phyloP scores from a whole-genome alignment of 2,888 invertebrate species.

The Chrysotoxum bicinctum region DNA sequence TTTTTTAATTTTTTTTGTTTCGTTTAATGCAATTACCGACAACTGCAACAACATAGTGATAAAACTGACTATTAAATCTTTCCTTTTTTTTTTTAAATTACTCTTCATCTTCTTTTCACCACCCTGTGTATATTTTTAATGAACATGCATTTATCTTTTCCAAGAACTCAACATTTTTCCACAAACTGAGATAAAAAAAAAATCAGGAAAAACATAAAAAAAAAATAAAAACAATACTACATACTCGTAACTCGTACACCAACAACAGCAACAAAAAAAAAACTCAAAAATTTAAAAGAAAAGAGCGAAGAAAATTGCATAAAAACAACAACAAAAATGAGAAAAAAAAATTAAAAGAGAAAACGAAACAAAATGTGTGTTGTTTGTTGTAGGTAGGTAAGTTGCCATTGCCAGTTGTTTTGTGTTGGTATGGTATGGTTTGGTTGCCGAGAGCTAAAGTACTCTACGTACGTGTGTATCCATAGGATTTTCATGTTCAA shows the following conservation, averaged over 20 bases:
- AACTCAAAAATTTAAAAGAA: constrained; percentile 30
- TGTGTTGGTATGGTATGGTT: background rate
- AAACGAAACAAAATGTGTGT: constrained; percentile 44
- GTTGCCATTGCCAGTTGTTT: background rate
- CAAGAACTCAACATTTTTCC: constrained; percentile 51
- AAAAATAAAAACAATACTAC: constrained; percentile 50
- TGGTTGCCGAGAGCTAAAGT: background rate
- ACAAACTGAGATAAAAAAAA: constrained; percentile 23
- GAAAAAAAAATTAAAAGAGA: constrained; percentile 15
- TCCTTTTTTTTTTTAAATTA: no score
- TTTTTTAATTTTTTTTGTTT: no score
- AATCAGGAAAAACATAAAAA: constrained; percentile 17
- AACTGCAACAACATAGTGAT: no score
- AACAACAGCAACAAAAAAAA: constrained; percentile 25
- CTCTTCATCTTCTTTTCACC: background rate
- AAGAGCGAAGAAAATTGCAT: constrained; percentile 63
- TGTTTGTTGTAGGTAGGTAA: constrained; percentile 35
- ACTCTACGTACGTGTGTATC: constrained; percentile 10
- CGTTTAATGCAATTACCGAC: no score
- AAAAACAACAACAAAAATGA: constrained; percentile 28
- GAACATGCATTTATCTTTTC: constrained; percentile 42
- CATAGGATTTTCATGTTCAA: constrained; percentile 65
- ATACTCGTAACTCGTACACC: constrained; percentile 47
- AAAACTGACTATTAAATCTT: no score
- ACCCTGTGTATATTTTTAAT: constrained; percentile 51